Base-by-base conservation (phyloP, 2,113 vertebrate genomes). In the Papio anubis region DNA sequence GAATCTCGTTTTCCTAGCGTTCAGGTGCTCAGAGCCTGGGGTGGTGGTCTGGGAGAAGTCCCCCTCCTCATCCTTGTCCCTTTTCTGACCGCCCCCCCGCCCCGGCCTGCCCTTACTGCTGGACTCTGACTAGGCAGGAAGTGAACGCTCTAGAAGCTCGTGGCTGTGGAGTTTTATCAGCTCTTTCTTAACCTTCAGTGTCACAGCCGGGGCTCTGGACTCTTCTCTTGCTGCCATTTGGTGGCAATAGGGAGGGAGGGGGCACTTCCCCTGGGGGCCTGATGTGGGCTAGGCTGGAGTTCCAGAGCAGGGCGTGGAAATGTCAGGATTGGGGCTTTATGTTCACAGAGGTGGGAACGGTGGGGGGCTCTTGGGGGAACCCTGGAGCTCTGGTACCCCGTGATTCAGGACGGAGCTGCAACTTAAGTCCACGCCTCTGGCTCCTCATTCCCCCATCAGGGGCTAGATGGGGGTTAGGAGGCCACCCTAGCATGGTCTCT, bases 61-160 rank as follows among this genome's bases (percentile, higher is more conserved):
- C 11, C 3, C 6, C 1, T 11, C 57, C 38, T 8, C 23, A 43
- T 43, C 3, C 83, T 83, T 45, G 3, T 45, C 50, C 64, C 52
- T 57, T 86, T 78, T 45, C 61, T 55, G 61, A 82, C 61, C 2
- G 2, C 11, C 35, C 35, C 57, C 59, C 50, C 83, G 17, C 52
- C 6, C 50, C 83, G 25, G 50, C 32, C 66, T 50, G 38, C 68
- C 38, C 27, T 80, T 55, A 82, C 35, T 40, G 2, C 23, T 35
- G 20, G 92, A 27, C 45, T 84, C 72, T 89, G 90, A 68, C 43
- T 6, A 38, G 80, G 76, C 92, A 76, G 95, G 73, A 96, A 97
- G 92, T 13, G 90, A 96, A 40, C 0, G 0, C 3, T 57, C 45
- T 73, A 48, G 90, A 92, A 80, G 50, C 35, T 14, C 13, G 50